Evolutionary conservation across 1,140 invertebrate species (phyloP).

Genomic region (Drosophila eugracilis): DNA sequence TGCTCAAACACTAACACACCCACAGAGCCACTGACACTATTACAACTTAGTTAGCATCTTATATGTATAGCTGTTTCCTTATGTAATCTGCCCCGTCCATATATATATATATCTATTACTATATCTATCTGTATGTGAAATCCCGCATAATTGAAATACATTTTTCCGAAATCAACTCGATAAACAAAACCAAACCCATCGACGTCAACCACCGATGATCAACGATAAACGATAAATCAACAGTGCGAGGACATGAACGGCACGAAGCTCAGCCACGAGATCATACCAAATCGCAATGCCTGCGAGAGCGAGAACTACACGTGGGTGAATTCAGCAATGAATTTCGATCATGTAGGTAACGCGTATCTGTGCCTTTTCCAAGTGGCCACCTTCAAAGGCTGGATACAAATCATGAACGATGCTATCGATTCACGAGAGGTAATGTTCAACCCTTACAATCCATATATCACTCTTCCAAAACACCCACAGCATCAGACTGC

Average conservation of each 20-base stretch:
- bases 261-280: constrained; percentile 92
- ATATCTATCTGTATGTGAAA: constrained; percentile 43
- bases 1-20: constrained; percentile 56
- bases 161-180: constrained; percentile 60
- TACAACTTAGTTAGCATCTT: constrained; percentile 45
- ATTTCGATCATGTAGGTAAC: constrained; percentile 99
- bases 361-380: constrained; percentile 99
- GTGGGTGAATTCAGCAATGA: constrained; percentile 98
- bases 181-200: constrained; percentile 53
- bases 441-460: constrained; percentile 69
- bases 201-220: constrained; percentile 20
- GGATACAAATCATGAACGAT: constrained; percentile 98
- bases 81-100: constrained; percentile 6
- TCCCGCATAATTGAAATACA: constrained; percentile 68
- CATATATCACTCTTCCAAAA: constrained; percentile 15
- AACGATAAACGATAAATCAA: constrained; percentile 10
- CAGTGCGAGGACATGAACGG: constrained; percentile 94
- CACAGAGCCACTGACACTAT: constrained; percentile 30
- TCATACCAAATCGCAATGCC: constrained; percentile 93
- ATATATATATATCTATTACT: constrained; percentile 20
- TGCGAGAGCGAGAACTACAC: constrained; percentile 95
- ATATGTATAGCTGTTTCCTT: constrained; percentile 28
- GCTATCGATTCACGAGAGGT: constrained; percentile 98
- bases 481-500: constrained; percentile 23
- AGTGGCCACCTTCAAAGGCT: constrained; percentile 98